Base-by-base conservation (phyloP, 2,113 vertebrate genomes). In the Bolborhynchus lineola region DNA sequence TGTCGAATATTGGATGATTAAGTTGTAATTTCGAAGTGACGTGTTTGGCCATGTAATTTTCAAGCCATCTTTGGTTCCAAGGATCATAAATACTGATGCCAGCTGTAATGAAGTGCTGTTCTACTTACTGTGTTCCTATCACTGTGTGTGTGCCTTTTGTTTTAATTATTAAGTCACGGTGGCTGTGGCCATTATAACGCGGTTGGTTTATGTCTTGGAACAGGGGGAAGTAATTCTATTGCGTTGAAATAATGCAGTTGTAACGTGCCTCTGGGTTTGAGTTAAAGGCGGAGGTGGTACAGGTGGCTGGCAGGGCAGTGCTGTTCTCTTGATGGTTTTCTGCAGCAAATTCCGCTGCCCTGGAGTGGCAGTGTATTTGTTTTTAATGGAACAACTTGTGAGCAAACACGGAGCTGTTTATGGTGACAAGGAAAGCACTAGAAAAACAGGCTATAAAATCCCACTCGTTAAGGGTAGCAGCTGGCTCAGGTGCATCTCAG, bases 161-260 rank as follows among this genome's bases (percentile, higher is more conserved):
- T 94, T 93, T 89, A 93, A 95, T 97, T 95, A 94, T 92, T 93
- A 94, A 96, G 96, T 97, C 96, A 89, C 57, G 15, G 59, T 85
- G 74, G 77, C 95, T 87, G 62, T 92, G 86, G 52, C 92, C 91
- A 41, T 96, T 87, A 95, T 96, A 90, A 95, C 24, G 77, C 28
- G 86, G 74, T 96, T 79, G 82, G 65, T 96, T 96, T 90, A 93
- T 96, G 86, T 88, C 92, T 95, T 86, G 50, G 86, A 92, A 95
- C 41, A 97, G 79, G 83, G 47, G 62, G 49, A 86, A 95, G 96
- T 96, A 94, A 94, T 96, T 95, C 90, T 90, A 88, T 95, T 97
- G 94, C 23, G 49, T n/a, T 65, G 95, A 89, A 93, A 87, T 97
- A 96, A 97, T 91, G 88, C 55, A 82, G 91, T 96, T 96, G 84